Evolutionary conservation across 2,888 invertebrate species (phyloP).

Genomic region (Augiades crinisus): DNA sequence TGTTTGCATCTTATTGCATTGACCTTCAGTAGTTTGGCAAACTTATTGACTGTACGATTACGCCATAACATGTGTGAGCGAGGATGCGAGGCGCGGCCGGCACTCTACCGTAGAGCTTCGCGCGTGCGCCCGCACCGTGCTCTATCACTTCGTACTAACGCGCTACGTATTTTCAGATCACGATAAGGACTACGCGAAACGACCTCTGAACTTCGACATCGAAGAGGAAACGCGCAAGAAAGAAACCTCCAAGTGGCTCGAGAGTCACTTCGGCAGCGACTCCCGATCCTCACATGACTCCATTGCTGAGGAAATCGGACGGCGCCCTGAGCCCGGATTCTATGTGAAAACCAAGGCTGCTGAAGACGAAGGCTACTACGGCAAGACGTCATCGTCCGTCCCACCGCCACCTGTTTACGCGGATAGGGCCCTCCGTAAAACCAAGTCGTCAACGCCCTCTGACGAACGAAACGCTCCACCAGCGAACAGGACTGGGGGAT

Average conservation of each 20-base stretch:
- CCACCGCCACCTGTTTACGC: conserved; percentile 71
- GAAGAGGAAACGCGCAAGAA: conserved; percentile 94
- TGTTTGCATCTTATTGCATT: conserved; percentile 60
- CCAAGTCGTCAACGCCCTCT: conserved; percentile 77
- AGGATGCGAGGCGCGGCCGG: conserved; percentile 46
- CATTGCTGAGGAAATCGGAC: conserved; percentile 84
- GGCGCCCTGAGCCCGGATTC: conserved; percentile 84
- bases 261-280: conserved; percentile 94
- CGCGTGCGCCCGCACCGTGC: conserved; percentile 58
- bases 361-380: conserved; percentile 73
- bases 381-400: conserved; percentile 62
- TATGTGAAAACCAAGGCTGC: conserved; percentile 88
- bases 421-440: conserved; percentile 72
- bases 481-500: conserved; percentile 75
- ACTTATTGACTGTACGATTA: conserved; percentile 74
- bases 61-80: conserved; percentile 60
- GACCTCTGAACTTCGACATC: conserved; percentile 91
- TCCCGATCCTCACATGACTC: conserved; percentile 89
- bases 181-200: conserved; percentile 89
- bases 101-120: conserved; percentile 54
- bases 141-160: conserved; percentile 36
- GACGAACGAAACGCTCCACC: conserved; percentile 71
- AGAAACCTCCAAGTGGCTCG: conserved; percentile 95
- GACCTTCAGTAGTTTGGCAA: conserved; percentile 77
- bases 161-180: conserved; percentile 80